phyloP scores from a whole-genome alignment of 2,888 invertebrate genomes.

The Caenorhabditis plicata region DNA sequence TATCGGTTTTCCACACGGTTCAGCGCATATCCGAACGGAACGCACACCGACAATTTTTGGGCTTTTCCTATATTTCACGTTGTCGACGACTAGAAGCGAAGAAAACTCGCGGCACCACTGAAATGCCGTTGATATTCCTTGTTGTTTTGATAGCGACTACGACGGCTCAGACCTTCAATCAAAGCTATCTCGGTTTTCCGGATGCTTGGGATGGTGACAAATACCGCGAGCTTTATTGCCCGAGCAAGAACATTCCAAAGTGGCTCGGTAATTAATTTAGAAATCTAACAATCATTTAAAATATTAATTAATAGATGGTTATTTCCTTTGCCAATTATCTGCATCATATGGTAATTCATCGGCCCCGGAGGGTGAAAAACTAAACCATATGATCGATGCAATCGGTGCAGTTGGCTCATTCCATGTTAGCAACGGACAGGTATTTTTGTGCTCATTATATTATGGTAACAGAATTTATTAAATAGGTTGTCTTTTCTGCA shows the following conservation, averaged over 20 bases:
- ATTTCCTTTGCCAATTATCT: constrained; percentile 64
- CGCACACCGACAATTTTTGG: too few species aligned
- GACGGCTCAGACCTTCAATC: constrained; percentile 34
- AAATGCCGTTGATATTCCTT: constrained; percentile 1
- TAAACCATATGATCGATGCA: constrained; percentile 65
- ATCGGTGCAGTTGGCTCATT: constrained; percentile 64
- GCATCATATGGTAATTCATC: constrained; percentile 62
- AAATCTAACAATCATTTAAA: neutral
- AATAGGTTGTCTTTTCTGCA: constrained; percentile 61
- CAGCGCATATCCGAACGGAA: too few species aligned
- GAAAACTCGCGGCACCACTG: too few species aligned
- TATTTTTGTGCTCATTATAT: constrained; percentile 1
- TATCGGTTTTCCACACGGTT: too few species aligned
- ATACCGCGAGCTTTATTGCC: constrained; percentile 61
- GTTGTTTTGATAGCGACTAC: constrained; percentile 16
- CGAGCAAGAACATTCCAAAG: constrained; percentile 62
- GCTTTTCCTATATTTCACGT: too few species aligned
- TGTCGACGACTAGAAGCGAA: too few species aligned
- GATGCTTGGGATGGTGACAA: constrained; percentile 65
- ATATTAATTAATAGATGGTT: constrained; percentile 53
- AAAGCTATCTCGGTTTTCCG: constrained; percentile 58
- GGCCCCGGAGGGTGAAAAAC: constrained; percentile 58
- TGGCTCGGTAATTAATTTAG: constrained; percentile 48
- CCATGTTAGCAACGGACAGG: constrained; percentile 61
- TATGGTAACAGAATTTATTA: neutral